A percentile compares a stretch with the other conserved stretches of the same genome.
phyloP scores from a whole-genome alignment of 2,888 invertebrate species.

The Didymodactylos carnosus region DNA sequence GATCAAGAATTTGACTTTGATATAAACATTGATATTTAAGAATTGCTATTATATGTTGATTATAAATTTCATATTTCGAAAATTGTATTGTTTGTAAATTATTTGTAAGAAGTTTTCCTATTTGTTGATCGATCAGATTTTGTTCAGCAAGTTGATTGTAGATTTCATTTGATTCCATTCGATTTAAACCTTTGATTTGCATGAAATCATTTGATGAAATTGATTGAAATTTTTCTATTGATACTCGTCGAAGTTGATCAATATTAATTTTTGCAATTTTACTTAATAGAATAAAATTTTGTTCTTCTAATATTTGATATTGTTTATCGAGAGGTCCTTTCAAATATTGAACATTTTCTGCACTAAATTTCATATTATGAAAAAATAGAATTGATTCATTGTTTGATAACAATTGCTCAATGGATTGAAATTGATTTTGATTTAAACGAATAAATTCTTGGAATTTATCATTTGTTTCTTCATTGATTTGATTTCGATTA shows the following conservation, averaged over 20 bases:
- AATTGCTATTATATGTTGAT: background rate
- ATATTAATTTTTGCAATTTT: background rate
- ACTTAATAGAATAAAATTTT: background rate
- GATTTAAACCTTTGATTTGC: background rate
- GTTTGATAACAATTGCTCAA: background rate
- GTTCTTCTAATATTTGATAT: background rate
- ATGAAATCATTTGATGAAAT: background rate
- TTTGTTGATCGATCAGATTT: background rate
- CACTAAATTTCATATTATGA: background rate
- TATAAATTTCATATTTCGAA: background rate
- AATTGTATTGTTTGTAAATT: background rate
- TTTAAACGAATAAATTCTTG: background rate
- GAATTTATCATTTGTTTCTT: background rate
- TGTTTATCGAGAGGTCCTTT: background rate
- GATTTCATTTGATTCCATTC: background rate
- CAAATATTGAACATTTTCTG: background rate
- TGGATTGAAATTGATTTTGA: background rate
- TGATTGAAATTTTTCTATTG: background rate
- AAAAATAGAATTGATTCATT: background rate
- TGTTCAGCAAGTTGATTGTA: background rate
- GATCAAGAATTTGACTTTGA: background rate
- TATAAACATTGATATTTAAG: background rate
- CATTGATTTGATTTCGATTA: background rate
- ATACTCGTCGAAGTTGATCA: background rate
- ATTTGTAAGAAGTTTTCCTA: background rate